Evolutionary conservation across 1,140 invertebrate species (phyloP).

Genomic region (Penaeus indicus): DNA sequence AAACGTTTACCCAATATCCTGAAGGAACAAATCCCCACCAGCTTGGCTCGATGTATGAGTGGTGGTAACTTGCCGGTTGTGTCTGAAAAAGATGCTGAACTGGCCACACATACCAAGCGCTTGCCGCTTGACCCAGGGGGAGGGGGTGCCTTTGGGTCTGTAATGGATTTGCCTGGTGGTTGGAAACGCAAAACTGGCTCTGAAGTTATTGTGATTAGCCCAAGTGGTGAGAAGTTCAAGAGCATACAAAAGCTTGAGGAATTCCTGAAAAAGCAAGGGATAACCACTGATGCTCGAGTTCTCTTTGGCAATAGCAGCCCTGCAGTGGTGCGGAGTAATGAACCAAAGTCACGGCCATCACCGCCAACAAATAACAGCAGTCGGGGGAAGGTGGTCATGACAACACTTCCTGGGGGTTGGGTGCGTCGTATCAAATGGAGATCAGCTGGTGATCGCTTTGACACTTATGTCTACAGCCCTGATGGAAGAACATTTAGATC

Average conservation of each 20-base stretch:
- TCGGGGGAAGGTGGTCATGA: slow-evolving; percentile 59
- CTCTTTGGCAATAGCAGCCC: slow-evolving; percentile 62
- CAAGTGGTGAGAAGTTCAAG: slow-evolving; percentile 63
- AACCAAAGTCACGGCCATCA: slow-evolving; percentile 25
- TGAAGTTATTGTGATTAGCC: slow-evolving; percentile 63
- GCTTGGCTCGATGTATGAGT: slow-evolving; percentile 61
- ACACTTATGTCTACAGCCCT: slow-evolving; percentile 65
- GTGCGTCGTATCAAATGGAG: slow-evolving; percentile 61
- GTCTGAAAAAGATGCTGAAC: slow-evolving; percentile 26
- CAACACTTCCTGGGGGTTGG: slow-evolving; percentile 64
- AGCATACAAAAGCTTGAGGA: slow-evolving; percentile 64
- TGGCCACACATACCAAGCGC: slow-evolving; percentile 49
- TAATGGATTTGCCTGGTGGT: slow-evolving; percentile 64
- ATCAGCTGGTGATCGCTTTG: slow-evolving; percentile 55
- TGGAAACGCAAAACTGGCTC: slow-evolving; percentile 62
- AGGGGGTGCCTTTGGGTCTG: slow-evolving; percentile 59
- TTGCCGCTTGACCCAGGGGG: slow-evolving; percentile 54
- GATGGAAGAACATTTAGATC: slow-evolving; percentile 65
- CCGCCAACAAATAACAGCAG: not conserved
- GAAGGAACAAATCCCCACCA: slow-evolving; percentile 62
- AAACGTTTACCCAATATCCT: slow-evolving; percentile 56
- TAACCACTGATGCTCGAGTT: slow-evolving; percentile 63
- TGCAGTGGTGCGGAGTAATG: slow-evolving; percentile 7
- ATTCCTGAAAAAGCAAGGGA: slow-evolving; percentile 60
- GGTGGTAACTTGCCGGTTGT: not conserved